A percentile compares a stretch with the other conserved stretches of the same genome.
These are phyloP conservation scores for Melanotaenia maccullochi DNA, from an alignment of 2,797 vertebrate species.

Conservation along the genomic window DNA sequence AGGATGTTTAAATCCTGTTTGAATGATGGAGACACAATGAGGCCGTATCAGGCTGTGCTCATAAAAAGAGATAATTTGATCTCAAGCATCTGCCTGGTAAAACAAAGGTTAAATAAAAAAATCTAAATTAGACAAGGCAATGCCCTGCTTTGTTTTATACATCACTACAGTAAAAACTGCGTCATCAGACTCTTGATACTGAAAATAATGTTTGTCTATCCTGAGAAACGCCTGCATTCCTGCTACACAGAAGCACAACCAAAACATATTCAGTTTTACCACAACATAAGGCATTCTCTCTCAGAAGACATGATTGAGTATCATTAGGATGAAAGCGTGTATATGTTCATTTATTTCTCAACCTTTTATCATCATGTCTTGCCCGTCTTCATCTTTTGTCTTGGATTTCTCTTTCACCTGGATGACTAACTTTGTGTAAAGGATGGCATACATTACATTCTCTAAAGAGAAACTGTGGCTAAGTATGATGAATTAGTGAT, in stretches of 20 bases:
- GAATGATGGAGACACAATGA: slow-evolving; percentile 14
- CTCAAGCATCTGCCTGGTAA: too few species aligned
- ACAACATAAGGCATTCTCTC: not conserved
- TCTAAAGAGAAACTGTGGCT: slow-evolving; percentile 53
- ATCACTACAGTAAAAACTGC: slow-evolving; percentile 2
- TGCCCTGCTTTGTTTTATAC: slow-evolving; percentile 15
- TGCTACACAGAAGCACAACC: not conserved
- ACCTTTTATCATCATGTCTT: not conserved
- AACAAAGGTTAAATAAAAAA: too few species aligned
- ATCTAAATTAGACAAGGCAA: not conserved
- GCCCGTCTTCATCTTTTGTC: slow-evolving; percentile 37
- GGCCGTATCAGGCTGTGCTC: too few species aligned
- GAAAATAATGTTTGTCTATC: not conserved
- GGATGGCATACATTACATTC: slow-evolving; percentile 67
- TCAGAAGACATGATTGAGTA: not conserved
- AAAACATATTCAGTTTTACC: not conserved
- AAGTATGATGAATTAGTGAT: slow-evolving; percentile 77
- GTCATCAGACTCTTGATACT: slow-evolving; percentile 13
- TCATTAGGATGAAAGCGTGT: not conserved
- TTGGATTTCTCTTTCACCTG: slow-evolving; percentile 30
- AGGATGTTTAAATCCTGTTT: slow-evolving; percentile 10
- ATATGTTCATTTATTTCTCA: not conserved
- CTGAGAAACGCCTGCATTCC: not conserved
- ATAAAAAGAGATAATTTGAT: too few species aligned
- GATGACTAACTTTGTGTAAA: slow-evolving; percentile 68